phyloP scores from a whole-genome alignment of 2,888 invertebrate species.

The Tipula vernalis region DNA sequence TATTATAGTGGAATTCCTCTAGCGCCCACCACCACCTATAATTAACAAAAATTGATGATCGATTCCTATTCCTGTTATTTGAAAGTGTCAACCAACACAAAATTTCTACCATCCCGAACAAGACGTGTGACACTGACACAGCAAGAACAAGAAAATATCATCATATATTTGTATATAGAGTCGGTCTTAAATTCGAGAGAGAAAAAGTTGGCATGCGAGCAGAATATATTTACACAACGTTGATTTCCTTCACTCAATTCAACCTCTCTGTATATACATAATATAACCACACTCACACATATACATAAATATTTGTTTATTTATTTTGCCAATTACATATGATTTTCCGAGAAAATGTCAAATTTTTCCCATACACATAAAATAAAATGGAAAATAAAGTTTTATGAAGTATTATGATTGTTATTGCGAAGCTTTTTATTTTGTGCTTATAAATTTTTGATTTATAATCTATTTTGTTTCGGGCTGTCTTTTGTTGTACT shows the following conservation, averaged over 20 bases:
- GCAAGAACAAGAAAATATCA: not conserved
- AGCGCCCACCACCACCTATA: too few relatives aligned
- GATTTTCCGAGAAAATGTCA: not conserved
- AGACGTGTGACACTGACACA: not conserved
- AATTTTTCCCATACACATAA: not conserved
- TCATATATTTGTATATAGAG: not conserved
- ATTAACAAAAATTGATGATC: too few relatives aligned
- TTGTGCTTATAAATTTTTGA: not conserved
- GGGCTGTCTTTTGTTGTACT: not conserved
- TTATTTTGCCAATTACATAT: not conserved
- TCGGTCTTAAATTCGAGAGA: not conserved
- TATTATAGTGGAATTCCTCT: too few relatives aligned
- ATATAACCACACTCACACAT: not conserved
- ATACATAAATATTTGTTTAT: not conserved
- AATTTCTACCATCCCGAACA: not conserved
- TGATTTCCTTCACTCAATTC: too few relatives aligned
- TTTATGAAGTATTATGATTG: not conserved
- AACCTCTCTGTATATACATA: not conserved
- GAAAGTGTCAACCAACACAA: not conserved
- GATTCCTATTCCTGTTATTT: too few relatives aligned
- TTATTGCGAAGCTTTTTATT: not conserved
- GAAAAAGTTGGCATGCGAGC: not conserved
- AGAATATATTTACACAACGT: not conserved
- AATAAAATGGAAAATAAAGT: not conserved
- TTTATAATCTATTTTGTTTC: not conserved